phyloP scores from a whole-genome alignment of 1,140 invertebrate species.

The Heliconius hewitsoni region DNA sequence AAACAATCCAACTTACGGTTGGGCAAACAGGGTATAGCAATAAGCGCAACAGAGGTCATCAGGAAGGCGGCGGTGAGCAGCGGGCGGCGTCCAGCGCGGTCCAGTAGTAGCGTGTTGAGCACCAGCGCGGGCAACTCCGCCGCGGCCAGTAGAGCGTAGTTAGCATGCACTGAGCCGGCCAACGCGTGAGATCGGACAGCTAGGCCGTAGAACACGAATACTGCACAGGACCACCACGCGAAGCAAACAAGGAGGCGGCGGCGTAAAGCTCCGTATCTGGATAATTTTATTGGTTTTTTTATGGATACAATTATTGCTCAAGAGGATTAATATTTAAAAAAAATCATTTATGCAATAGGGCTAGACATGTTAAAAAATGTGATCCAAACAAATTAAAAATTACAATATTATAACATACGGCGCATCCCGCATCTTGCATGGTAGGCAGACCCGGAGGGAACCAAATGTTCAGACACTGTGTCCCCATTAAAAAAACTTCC shows the following conservation, averaged over 20 bases:
- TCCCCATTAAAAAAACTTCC: no score
- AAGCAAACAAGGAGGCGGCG: conserved; percentile 62
- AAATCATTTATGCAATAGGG: no score
- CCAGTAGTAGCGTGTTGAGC: conserved; percentile 66
- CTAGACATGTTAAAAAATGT: no score
- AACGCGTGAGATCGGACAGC: conserved; percentile 66
- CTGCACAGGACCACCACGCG: conserved; percentile 67
- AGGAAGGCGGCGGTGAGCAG: conserved; percentile 64
- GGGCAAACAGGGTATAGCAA: conserved; percentile 57
- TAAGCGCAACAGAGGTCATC: conserved; percentile 55
- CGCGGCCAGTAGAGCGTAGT: conserved; percentile 68
- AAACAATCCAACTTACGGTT: conserved; percentile 42
- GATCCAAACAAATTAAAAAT: no score
- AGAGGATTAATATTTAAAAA: no score
- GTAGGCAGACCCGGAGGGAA: no score
- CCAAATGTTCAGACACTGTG: no score
- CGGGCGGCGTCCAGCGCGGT: conserved; percentile 61
- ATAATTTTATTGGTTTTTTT: background rate
- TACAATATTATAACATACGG: no score
- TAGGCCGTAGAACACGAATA: conserved; percentile 74
- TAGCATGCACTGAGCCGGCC: conserved; percentile 60
- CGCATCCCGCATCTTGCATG: no score
- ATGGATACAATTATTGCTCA: background rate
- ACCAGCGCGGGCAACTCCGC: conserved; percentile 66
- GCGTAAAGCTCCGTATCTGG: conserved; percentile 62